Percentiles rank a stretch among this genome's conserved stretches.
Evolutionary conservation across 2,113 vertebrate species (phyloP).

Genomic region (Spheniscus mendiculus): DNA sequence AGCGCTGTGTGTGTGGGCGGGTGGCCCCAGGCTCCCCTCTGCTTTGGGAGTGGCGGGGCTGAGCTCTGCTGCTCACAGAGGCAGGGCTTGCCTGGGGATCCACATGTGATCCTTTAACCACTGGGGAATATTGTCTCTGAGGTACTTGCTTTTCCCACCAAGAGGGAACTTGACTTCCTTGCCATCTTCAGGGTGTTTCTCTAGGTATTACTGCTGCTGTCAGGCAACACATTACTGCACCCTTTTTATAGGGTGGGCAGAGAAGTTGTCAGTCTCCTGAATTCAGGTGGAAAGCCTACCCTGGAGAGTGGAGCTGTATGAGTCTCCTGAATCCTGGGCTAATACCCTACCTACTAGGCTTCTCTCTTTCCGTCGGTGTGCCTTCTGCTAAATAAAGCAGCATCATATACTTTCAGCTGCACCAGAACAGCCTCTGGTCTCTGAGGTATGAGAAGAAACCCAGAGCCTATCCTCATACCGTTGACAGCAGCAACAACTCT

Average conservation of each 20-base stretch:
- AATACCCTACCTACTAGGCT: background rate
- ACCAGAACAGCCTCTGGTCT: background rate
- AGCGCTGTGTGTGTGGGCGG: background rate
- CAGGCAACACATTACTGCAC: background rate
- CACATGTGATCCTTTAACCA: rapidly evolving
- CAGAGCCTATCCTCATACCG: rapidly evolving
- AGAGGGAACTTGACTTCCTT: background rate
- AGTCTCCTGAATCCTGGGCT: background rate
- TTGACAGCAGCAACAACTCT: background rate
- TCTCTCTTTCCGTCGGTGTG: background rate
- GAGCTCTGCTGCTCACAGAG: background rate
- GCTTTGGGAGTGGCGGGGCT: background rate
- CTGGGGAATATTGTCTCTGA: background rate
- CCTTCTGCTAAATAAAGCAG: background rate
- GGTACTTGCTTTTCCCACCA: background rate
- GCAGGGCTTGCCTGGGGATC: background rate
- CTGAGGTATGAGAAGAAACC: background rate
- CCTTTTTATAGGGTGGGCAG: background rate
- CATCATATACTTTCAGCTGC: background rate
- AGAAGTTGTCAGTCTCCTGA: background rate
- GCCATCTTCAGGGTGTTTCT: background rate
- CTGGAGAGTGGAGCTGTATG: background rate
- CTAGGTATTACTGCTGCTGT: background rate
- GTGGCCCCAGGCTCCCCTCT: background rate
- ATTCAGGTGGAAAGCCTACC: background rate